phyloP scores from a whole-genome alignment of 1,140 invertebrate species.

The Dryas iulia region DNA sequence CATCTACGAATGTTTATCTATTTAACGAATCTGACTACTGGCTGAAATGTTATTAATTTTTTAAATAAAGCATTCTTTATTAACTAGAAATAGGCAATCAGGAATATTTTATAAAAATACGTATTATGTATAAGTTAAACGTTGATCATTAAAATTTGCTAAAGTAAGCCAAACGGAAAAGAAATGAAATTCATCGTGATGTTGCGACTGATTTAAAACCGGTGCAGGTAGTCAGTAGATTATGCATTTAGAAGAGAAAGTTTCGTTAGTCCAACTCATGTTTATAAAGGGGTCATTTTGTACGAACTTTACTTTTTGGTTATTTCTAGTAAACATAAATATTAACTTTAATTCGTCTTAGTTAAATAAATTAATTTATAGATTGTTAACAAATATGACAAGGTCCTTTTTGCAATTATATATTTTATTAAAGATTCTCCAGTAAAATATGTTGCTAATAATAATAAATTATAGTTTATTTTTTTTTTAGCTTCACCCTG shows the following conservation, averaged over 20 bases:
- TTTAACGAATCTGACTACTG: too few species aligned
- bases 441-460: too few species aligned
- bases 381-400: too few species aligned
- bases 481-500: too few species aligned
- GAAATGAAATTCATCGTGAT: conserved; percentile 27
- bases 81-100: not conserved
- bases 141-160: not conserved
- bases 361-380: too few species aligned
- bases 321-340: not conserved
- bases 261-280: conserved; percentile 20
- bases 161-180: conserved; percentile 27
- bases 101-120: not conserved
- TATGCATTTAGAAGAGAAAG: conserved; percentile 38
- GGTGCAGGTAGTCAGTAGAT: conserved; percentile 34
- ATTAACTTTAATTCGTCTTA: too few species aligned
- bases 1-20: too few species aligned
- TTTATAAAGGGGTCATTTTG: conserved; percentile 27
- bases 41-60: too few species aligned
- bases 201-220: conserved; percentile 31
- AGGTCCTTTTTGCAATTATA: too few species aligned
- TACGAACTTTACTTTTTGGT: not conserved
- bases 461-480: too few species aligned
- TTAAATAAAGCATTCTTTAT: too few species aligned
- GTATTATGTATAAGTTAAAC: not conserved
- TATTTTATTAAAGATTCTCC: too few species aligned